phyloP scores from a whole-genome alignment of 1,140 invertebrate species.

The Drosophila burlai region DNA sequence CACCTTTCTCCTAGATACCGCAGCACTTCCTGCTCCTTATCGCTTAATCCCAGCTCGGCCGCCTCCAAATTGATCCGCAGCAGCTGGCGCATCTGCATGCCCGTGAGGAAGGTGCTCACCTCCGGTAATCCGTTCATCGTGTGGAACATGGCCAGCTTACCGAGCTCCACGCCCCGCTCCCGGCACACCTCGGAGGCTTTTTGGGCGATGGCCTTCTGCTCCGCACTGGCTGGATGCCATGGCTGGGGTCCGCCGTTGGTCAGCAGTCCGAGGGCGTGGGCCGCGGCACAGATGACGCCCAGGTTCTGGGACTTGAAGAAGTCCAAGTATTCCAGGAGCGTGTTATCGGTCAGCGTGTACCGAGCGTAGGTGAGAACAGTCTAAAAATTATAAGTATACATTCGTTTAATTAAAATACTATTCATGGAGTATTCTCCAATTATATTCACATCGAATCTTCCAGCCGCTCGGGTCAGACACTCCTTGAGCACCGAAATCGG shows the following conservation, averaged over 20 bases:
- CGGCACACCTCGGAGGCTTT: conserved; percentile 88
- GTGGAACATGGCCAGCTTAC: conserved; percentile 90
- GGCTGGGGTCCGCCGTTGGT: conserved; percentile 90
- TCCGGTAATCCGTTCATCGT: conserved; percentile 86
- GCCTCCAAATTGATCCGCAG: conserved; percentile 88
- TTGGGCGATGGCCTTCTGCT: conserved; percentile 89
- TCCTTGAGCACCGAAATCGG: conserved; percentile 91
- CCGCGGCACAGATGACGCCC: conserved; percentile 93
- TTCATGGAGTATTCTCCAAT: too few species aligned
- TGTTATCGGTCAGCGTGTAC: conserved; percentile 92
- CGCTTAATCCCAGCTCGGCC: conserved; percentile 87
- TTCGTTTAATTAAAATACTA: too few species aligned
- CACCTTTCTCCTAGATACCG: conserved; percentile 88
- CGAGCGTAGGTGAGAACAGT: conserved; percentile 92
- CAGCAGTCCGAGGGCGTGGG: conserved; percentile 93
- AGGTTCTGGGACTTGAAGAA: conserved; percentile 90
- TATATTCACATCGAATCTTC: conserved; percentile 67
- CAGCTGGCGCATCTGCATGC: conserved; percentile 88
- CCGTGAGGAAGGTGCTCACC: conserved; percentile 89
- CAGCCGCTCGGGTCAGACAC: conserved; percentile 87
- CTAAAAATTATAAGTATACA: conserved; percentile 84
- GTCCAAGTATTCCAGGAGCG: conserved; percentile 90
- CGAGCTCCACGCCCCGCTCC: conserved; percentile 89
- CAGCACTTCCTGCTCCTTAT: conserved; percentile 88
- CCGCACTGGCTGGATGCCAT: conserved; percentile 93